Base-by-base conservation (phyloP, 2,797 vertebrate species). In the Bradypodion pumilum region DNA sequence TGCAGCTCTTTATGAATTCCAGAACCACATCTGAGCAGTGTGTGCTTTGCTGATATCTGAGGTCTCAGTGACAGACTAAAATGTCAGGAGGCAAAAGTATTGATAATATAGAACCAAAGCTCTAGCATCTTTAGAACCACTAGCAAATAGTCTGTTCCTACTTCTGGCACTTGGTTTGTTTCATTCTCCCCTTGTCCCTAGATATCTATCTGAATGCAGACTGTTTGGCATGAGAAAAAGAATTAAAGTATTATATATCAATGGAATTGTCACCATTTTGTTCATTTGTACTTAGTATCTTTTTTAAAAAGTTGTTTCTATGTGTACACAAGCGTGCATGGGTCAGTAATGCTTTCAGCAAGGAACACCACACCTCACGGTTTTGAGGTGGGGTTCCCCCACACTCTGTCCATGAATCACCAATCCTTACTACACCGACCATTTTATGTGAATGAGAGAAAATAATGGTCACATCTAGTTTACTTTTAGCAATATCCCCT, bases 1-100 rank as follows among this genome's bases (percentile, higher is more conserved):
- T 74, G 2, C 46, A 21, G n/a, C n/a, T 56, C 3, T 56, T 56
- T 56, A 13, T 52, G 63, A 85, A 66, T 9, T n/a, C 7, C 6
- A 23, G 35, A 52, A 52, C 25, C 29, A 2, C 60, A 2, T 21
- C 70, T 66, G 52, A 56, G 23, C 73, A 80, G 1, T 0, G 12
- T 10, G 1, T 0, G 12, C 10, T 69, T 91, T 89, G 78, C 59
- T 85, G 76, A 80, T 56, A 32, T 83, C 74, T 1, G 1, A 0
- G 37, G 35, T 63, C 29, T 35, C 49, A 7, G 27, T 5, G 79
- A 85, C 68, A 83, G 40, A 8, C 76, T 46, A 7, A 74, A 72
- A 52, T 85, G 37, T 66, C n/a, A 69, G 29, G 23, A 32, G 9
- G 56, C 65, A 49, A 86, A 5, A 40, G 21, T 52, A 82, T 88